Evolutionary conservation across 2,797 vertebrate genomes (phyloP), one percentile per base, ranked within the genome.

Genomic region (Danionella dracula): DNA sequence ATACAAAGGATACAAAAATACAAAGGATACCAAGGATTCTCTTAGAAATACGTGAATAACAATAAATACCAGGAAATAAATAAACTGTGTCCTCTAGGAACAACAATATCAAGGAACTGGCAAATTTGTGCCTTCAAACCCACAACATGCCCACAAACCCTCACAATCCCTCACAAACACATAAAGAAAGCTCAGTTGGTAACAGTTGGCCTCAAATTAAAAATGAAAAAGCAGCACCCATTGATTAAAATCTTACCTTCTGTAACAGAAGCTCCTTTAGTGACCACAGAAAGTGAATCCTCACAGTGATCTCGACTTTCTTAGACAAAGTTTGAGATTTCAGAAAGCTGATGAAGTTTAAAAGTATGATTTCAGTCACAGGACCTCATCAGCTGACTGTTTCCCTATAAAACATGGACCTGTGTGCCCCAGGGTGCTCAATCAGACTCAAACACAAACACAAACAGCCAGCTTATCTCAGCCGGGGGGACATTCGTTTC

Each of bases 301-400:
- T 19, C 31, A 51, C 31, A 49, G 27, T 37, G 31, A 11, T 17
- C 29, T 17, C 34, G 29, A 16, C 16, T 32, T 56, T 56, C 16
- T 23, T 23, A 55, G 23, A 34, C 5, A 45, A 65, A 54, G 71
- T 70, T 45, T 50, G 58, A 45, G 45, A 6, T 5, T 32, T 23
- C n/a, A 38, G 32, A 64, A 40, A 44, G 32, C 6, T 70, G 29
- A 37, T 35, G 40, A 48, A 55, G 68, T 8, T 34, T 8, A 17
- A 27, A 9, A 58, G 74, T 78, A 82, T 72, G 69, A 79, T 76
- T 84, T 75, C 70, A 49, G 83, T 90, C 88, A 89, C 84, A 82
- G 86, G 86, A 85, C 80, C 31, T 71, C 68, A 84, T 82, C 87
- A 89, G 86, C 88, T 89, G 88, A 87, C 81, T 70, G 35, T 34